Evolutionary conservation across 2,888 invertebrate genomes (phyloP).

Genomic region (Amphipyra berbera): DNA sequence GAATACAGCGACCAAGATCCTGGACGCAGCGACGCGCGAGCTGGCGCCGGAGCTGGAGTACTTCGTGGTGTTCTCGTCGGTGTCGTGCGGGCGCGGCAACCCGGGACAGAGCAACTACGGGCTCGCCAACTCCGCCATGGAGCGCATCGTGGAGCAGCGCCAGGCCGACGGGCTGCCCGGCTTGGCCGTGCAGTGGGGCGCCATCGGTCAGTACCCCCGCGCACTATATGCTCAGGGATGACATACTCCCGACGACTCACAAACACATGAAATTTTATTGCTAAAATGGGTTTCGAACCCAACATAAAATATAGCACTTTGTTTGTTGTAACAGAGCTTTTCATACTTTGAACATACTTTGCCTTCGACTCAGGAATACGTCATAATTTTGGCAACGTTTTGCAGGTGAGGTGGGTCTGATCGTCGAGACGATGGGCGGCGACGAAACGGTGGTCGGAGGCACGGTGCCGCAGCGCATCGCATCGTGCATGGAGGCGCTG

Average conservation of each 20-base stretch:
- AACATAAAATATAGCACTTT: too few relatives aligned
- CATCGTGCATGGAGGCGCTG: slow-evolving; percentile 97
- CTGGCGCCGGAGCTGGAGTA: slow-evolving; percentile 95
- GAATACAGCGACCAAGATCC: slow-evolving; percentile 91
- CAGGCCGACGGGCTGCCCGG: slow-evolving; percentile 95
- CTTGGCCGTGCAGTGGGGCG: slow-evolving; percentile 99
- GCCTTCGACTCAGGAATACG: too few relatives aligned
- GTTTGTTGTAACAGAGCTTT: too few relatives aligned
- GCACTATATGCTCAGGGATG: too few relatives aligned
- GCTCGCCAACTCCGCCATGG: slow-evolving; percentile 99
- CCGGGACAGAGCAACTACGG: slow-evolving; percentile 99
- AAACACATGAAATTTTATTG: too few relatives aligned
- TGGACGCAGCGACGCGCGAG: slow-evolving; percentile 95
- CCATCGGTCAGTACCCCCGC: slow-evolving; percentile 91
- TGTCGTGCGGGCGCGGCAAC: slow-evolving; percentile 99
- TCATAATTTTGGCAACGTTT: not conserved
- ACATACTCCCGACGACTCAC: too few relatives aligned
- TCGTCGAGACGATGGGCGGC: slow-evolving; percentile 96
- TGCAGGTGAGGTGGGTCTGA: slow-evolving; percentile 96
- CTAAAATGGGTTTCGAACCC: too few relatives aligned
- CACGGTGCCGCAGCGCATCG: slow-evolving; percentile 98
- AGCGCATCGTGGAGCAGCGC: slow-evolving; percentile 96
- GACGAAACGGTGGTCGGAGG: slow-evolving; percentile 98
- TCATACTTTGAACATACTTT: too few relatives aligned
- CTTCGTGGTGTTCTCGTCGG: slow-evolving; percentile 99